These are phyloP conservation scores for Griposia aprilina DNA, from an alignment of 2,888 invertebrate species.

Conservation along the genomic window DNA sequence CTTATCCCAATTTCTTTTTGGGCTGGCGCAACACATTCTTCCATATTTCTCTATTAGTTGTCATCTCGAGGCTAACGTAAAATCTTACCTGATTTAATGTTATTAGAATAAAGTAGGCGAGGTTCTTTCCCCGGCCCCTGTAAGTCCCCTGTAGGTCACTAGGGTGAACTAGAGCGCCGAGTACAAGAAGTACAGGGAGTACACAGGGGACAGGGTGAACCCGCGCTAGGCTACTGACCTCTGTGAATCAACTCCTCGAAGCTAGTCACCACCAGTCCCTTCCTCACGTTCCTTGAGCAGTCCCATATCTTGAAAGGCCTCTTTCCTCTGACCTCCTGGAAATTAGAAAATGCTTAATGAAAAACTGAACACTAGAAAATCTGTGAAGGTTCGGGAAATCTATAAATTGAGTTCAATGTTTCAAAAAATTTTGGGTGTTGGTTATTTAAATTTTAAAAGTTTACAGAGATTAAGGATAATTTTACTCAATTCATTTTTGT, in stretches of 20 bases:
- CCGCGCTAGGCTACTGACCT: slow-evolving; percentile 88
- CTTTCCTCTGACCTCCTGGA: slow-evolving; percentile 98
- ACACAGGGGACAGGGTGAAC: slow-evolving; percentile 47
- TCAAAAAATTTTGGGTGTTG: not conserved
- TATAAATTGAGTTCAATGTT: not conserved
- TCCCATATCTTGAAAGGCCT: slow-evolving; percentile 99
- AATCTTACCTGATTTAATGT: slow-evolving; percentile 17
- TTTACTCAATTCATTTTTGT: not conserved
- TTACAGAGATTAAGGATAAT: not conserved
- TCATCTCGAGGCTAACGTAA: not conserved
- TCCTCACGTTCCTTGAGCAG: slow-evolving; percentile 97
- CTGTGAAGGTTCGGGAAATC: not conserved
- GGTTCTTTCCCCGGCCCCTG: slow-evolving; percentile 40
- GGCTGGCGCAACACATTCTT: not conserved
- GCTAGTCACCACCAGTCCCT: slow-evolving; percentile 97
- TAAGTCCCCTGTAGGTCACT: slow-evolving; percentile 56
- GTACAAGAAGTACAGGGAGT: slow-evolving; percentile 16
- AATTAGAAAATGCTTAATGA: slow-evolving; percentile 68
- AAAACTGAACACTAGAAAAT: slow-evolving; percentile 10
- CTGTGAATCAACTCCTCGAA: slow-evolving; percentile 96
- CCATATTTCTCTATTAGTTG: not conserved
- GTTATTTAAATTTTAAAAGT: not conserved
- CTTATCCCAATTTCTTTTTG: not conserved
- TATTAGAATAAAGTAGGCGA: slow-evolving; percentile 24
- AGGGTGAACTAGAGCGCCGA: slow-evolving; percentile 40